Base-by-base conservation (phyloP, 2,888 invertebrate genomes). In the Tipula confusa region DNA sequence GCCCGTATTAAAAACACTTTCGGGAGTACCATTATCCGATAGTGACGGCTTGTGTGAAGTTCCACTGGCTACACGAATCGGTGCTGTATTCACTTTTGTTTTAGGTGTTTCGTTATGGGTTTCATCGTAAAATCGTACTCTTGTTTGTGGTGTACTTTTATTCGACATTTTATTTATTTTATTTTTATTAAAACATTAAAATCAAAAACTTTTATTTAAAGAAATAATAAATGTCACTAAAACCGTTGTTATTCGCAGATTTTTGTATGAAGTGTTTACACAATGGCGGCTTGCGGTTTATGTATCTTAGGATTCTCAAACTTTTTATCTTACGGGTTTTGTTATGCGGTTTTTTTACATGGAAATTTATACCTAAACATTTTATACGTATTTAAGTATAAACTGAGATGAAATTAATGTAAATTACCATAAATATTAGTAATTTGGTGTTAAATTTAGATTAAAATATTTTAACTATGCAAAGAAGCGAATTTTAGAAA, bases 1-100 rank as follows among this genome's bases (percentile, higher is more conserved):
- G 5, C 85, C 86, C 4, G 83, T 83, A 15, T 84, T 83, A 1
- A 83, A 84, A 13, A 85, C 28, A 85, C 81, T 85, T 15, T 84
- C 79, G 13, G 80, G 31, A 11, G 29, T 80, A 9, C 24, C 64
- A 24, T 24, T 24, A 24, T 3, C 24, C 24, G 64, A 64, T 2
- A 64, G 2, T 1, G 64, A 7, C 11, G 64, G 64, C 24, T 64
- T 64, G 24, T 9, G 7, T 64, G 64, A 64, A 18, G 24, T 64
- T 64, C 64, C 64, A 64, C 9, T 2, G 64, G 9, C 3, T 64
- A 9, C 64, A 24, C 24, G 64, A 64, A 24, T 64, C 64, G 64
- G 7, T 5, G 64, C 6, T 24, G 9, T 64, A 64, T 18, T 18
- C 24, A 24, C 64, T 64, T 64, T 64, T 64, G 64, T 64, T 64